Evolutionary conservation across 2,888 invertebrate species (phyloP), one percentile per base, ranked within the genome.

Genomic region (Aphidius colemani): DNA sequence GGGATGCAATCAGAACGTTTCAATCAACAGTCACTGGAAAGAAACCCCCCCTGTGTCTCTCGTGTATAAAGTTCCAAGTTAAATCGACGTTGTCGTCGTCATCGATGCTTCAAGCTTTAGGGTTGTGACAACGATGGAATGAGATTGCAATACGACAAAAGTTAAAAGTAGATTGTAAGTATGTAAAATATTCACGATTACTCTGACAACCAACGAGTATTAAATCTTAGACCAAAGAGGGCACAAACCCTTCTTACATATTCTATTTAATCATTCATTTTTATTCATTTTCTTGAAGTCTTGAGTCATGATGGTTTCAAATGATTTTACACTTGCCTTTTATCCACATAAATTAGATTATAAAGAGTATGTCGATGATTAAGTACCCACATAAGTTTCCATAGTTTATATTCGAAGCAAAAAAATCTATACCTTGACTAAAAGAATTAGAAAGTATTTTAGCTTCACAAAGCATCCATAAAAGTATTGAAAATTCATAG

Each of bases 1-100:
- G 81, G 81, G 78, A 78, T 76, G 81, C 81, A 82, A 82, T 82
- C 82, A 82, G 80, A 75, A 81, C 81, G 80, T 82, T 82, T 82
- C 82, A 82, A 82, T 82, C 82, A 82, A 80, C 78, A 76, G 75
- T 76, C 78, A 75, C 76, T 72, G 69, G 48, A 69, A 70, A 74
- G 66, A 67, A 67, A 61, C 61, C 66, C 50, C 50, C 62, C 65
- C 50, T 63, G 5, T 30, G 49, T 53, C 53, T 57, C 53, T 11
- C 60, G 49, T 44, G 18, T 50, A 49, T 56, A 18, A 41, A 43
- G 11, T 56, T n/a, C 51, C 48, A 49, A 43, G 62, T 56, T 30
- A 41, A 64, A 68, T 67, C 55, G 64, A 66, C 68, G 67, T 68
- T 62, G 65, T 64, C 53, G 49, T 46, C 64, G 57, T 39, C 40